Evolutionary conservation across 2,113 vertebrate genomes (phyloP).

Genomic region (Pachyramphus minor): DNA sequence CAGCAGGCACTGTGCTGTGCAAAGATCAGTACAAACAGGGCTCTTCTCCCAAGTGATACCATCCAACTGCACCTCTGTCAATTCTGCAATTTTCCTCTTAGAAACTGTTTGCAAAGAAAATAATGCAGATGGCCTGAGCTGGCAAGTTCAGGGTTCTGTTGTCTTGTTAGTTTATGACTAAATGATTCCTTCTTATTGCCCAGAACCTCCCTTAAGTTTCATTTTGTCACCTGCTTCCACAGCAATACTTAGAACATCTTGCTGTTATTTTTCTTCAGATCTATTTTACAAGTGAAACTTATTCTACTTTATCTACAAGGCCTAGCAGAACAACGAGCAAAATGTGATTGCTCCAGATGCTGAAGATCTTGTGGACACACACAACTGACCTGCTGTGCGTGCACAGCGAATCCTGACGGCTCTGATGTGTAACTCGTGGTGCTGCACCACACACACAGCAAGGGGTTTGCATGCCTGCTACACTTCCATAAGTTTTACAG

Average conservation of each 20-base stretch:
- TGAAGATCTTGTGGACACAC: neutral
- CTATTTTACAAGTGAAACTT: neutral
- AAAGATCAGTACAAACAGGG: neutral
- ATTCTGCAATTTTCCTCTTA: neutral
- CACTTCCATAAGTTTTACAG: neutral
- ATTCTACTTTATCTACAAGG: neutral
- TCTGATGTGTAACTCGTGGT: no score
- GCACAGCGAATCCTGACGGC: neutral
- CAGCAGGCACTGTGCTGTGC: neutral
- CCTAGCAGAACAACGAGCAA: neutral
- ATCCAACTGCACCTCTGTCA: neutral
- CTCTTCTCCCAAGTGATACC: neutral
- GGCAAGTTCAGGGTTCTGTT: neutral
- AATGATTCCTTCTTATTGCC: neutral
- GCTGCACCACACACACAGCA: rapidly evolving
- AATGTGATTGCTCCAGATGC: rapidly evolving
- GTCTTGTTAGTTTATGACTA: neutral
- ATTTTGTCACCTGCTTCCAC: neutral
- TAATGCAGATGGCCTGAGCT: neutral
- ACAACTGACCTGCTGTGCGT: neutral
- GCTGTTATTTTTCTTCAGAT: neutral
- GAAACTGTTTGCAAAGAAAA: neutral
- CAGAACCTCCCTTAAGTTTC: neutral
- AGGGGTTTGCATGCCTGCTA: neutral
- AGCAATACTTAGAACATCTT: neutral